Conservation (phyloP, 2,888 invertebrate species). For the Yponomeuta cagnagella region DNA sequence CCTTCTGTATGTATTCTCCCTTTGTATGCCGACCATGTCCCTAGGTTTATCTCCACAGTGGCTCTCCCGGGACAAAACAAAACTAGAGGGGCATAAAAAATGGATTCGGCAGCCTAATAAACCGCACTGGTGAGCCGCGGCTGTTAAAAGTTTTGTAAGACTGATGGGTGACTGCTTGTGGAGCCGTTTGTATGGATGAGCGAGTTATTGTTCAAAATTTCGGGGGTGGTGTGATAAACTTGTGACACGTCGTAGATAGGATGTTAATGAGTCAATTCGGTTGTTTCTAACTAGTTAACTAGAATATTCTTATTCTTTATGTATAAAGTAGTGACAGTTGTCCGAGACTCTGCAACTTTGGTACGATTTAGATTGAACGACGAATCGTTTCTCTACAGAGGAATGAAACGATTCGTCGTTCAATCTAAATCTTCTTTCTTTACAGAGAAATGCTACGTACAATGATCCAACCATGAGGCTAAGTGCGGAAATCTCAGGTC, state of each 20-base stretch:
- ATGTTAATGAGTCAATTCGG: background rate
- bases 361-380: no score
- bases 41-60: background rate
- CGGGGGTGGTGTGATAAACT: background rate
- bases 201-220: background rate
- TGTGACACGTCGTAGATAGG: background rate
- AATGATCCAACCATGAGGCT: no score
- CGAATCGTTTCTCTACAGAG: no score
- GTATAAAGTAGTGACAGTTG: no score
- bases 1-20: background rate
- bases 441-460: no score
- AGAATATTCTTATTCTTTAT: no score
- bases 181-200: background rate
- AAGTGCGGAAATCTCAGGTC: no score
- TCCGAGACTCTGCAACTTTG: no score
- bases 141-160: no score
- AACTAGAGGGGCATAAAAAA: background rate
- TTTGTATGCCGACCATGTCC: background rate
- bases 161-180: background rate
- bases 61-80: background rate
- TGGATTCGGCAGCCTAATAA: background rate
- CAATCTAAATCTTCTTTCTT: no score
- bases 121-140: no score
- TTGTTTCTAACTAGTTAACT: background rate
- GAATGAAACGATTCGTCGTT: no score